Percentiles rank a stretch among this genome's conserved stretches.
Evolutionary conservation across 2,797 vertebrate species (phyloP).

Genomic region (Choloepus didactylus): DNA sequence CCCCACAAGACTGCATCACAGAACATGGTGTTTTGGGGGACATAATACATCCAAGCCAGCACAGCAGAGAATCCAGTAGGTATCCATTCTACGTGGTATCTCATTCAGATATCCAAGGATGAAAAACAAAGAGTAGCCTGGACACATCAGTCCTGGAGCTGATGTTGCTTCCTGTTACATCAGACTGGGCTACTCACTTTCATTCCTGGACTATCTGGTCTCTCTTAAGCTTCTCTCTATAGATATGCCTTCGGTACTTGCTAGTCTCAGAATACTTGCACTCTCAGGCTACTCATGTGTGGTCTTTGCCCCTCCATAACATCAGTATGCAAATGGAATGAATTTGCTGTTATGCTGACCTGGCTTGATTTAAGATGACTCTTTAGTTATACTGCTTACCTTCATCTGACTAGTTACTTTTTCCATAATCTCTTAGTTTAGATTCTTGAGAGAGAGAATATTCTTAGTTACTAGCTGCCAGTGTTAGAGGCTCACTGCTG

Average conservation of each 20-base stretch:
- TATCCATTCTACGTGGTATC: neutral
- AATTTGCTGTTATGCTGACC: neutral
- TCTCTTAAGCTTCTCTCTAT: neutral
- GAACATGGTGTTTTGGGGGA: no score
- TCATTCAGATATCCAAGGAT: neutral
- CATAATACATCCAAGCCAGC: no score
- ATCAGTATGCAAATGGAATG: neutral
- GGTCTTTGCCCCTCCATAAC: neutral
- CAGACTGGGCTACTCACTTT: neutral
- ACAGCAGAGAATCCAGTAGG: neutral
- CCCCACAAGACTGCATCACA: no score
- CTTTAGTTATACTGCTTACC: neutral
- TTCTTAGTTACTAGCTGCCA: neutral
- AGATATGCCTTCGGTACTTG: neutral
- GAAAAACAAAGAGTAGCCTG: neutral
- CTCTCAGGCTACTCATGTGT: neutral
- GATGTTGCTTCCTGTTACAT: neutral
- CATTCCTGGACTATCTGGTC: neutral
- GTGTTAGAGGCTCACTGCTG: neutral
- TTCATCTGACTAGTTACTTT: constrained; percentile 29
- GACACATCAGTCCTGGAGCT: neutral
- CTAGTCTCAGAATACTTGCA: neutral
- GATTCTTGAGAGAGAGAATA: neutral
- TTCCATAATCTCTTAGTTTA: neutral
- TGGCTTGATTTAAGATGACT: neutral